phyloP scores from a whole-genome alignment of 2,888 invertebrate genomes.

The Choreutis nemorana region DNA sequence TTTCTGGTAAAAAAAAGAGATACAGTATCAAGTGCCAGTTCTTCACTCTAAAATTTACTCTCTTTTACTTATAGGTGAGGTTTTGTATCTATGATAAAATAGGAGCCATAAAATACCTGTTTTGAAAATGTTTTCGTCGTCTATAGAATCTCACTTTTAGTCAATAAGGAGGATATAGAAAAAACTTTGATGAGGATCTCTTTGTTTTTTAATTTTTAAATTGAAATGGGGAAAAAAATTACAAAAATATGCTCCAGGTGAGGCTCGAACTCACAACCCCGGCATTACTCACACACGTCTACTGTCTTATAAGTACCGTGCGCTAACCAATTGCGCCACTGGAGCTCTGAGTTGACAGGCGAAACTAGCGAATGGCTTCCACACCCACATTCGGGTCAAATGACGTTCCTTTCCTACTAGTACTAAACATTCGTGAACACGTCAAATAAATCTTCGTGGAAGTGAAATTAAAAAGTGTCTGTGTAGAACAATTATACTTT shows the following conservation, averaged over 20 bases:
- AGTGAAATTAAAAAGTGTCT: slow-evolving; percentile 12
- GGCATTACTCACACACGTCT: slow-evolving; percentile 93
- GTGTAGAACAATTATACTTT: too few relatives aligned
- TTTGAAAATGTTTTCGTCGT: too few relatives aligned
- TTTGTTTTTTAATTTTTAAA: too few relatives aligned
- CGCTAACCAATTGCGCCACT: slow-evolving; percentile 99
- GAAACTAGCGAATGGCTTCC: slow-evolving; percentile 27
- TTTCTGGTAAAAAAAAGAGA: too few relatives aligned
- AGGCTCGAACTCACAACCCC: slow-evolving; percentile 99
- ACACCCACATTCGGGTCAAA: slow-evolving; percentile 27
- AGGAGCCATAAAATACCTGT: too few relatives aligned
- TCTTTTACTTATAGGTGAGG: too few relatives aligned
- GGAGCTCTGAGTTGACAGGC: slow-evolving; percentile 68
- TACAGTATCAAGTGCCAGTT: too few relatives aligned
- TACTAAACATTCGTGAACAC: neutral
- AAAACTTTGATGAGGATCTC: too few relatives aligned
- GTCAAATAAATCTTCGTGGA: slow-evolving; percentile 11
- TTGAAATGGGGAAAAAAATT: slow-evolving; percentile 7
- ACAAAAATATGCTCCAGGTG: slow-evolving; percentile 88
- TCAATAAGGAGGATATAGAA: too few relatives aligned
- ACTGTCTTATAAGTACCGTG: slow-evolving; percentile 99
- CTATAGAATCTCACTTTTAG: too few relatives aligned
- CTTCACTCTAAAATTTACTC: too few relatives aligned
- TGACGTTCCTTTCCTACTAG: slow-evolving; percentile 29
- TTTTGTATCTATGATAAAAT: too few relatives aligned